Evolutionary conservation across 2,888 invertebrate species (phyloP).

Genomic region (Sicus ferrugineus): DNA sequence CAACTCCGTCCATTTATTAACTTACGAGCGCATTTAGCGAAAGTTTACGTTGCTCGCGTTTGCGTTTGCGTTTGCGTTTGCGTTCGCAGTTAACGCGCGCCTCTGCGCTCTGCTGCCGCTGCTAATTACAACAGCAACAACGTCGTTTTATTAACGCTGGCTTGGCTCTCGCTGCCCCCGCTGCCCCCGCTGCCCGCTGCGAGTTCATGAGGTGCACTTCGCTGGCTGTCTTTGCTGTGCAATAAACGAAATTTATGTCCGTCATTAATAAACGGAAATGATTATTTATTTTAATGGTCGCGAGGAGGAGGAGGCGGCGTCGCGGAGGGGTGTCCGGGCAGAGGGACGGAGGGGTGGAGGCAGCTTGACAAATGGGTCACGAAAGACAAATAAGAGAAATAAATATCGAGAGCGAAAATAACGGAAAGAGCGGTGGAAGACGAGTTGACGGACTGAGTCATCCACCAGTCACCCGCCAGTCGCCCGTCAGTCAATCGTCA

Average conservation of each 20-base stretch:
- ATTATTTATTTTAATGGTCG: conserved; percentile 29
- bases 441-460: background rate
- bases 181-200: background rate
- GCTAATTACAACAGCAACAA: conserved; percentile 25
- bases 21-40: conserved; percentile 21
- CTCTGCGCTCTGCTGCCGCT: conserved; percentile 11
- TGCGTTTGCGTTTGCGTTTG: background rate
- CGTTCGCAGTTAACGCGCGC: background rate
- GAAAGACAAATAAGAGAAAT: background rate
- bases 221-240: conserved; percentile 19
- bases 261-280: conserved; percentile 35
- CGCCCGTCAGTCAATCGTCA: too few relatives aligned
- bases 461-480: too few relatives aligned
- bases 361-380: background rate
- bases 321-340: background rate
- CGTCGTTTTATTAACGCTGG: conserved; percentile 23
- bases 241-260: conserved; percentile 32
- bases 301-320: background rate
- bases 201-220: conserved; percentile 15
- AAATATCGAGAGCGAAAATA: too few relatives aligned
- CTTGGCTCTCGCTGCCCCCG: background rate
- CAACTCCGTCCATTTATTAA: conserved; percentile 27
- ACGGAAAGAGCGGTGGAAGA: too few relatives aligned
- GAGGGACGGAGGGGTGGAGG: background rate
- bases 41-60: conserved; percentile 18